These are phyloP conservation scores for Alitta virens DNA, from an alignment of 2,888 invertebrate species.

Conservation along the genomic window DNA sequence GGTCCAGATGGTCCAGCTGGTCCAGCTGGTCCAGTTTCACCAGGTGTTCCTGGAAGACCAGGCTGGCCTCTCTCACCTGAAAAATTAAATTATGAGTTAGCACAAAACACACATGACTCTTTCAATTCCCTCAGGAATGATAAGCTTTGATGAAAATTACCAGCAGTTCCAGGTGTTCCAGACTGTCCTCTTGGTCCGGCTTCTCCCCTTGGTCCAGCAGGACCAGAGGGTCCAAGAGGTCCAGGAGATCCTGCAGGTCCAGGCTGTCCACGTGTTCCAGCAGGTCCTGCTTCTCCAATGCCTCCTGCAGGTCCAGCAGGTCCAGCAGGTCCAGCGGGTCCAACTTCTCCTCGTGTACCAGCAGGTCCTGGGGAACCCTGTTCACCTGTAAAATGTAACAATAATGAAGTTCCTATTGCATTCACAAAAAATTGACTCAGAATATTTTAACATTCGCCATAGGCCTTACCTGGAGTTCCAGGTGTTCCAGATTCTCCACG, in stretches of 20 bases:
- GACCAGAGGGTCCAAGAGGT: constrained; percentile 6
- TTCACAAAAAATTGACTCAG: too few relatives aligned
- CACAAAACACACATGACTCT: too few relatives aligned
- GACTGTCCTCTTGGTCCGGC: constrained; percentile 2
- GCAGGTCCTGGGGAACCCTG: constrained; percentile 21
- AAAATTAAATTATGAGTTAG: too few relatives aligned
- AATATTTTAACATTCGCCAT: too few relatives aligned
- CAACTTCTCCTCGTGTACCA: constrained; percentile 21
- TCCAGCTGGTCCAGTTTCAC: constrained; percentile 13
- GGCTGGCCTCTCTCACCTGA: constrained; percentile 5
- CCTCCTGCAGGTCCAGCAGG: constrained; percentile 16
- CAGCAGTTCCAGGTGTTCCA: constrained; percentile 10
- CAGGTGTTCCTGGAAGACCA: constrained; percentile 21
- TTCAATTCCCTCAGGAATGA: too few relatives aligned
- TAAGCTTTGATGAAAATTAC: not conserved
- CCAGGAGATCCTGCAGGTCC: constrained; percentile 21
- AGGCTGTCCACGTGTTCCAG: constrained; percentile 13
- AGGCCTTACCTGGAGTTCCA: constrained; percentile 19
- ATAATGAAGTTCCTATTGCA: too few relatives aligned
- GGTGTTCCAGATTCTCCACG: constrained; percentile 16
- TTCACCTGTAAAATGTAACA: not conserved
- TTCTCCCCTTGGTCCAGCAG: constrained; percentile 3
- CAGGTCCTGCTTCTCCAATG: constrained; percentile 1
- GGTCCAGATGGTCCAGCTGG: constrained; percentile 14
- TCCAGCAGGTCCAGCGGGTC: constrained; percentile 12